Evolutionary conservation across 2,113 vertebrate species (phyloP).

Genomic region (Rhinoptilus africanus): DNA sequence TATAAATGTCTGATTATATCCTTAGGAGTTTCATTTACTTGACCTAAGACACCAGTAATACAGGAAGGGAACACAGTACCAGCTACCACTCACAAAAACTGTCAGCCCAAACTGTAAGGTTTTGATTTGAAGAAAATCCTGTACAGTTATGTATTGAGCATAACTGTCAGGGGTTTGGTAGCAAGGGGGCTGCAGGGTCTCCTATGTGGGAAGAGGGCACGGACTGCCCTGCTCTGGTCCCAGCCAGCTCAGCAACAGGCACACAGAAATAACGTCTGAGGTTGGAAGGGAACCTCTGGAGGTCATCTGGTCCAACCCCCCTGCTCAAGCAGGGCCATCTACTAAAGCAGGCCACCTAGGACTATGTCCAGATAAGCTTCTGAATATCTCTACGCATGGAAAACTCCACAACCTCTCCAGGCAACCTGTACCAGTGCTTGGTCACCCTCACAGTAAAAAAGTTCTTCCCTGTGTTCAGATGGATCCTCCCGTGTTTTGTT

Average conservation of each 20-base stretch:
- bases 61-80: neutral
- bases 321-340: neutral
- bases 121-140: neutral
- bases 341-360: neutral
- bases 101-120: neutral
- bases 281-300: neutral
- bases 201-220: neutral
- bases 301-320: neutral
- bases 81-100: neutral
- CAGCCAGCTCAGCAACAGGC: neutral
- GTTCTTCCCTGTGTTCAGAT: neutral
- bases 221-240: neutral
- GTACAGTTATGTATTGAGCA: fast-evolving
- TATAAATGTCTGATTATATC: neutral
- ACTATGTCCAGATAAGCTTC: neutral
- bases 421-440: neutral
- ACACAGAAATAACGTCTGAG: neutral
- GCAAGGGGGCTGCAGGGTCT: neutral
- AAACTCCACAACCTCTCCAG: neutral
- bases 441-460: neutral
- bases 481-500: neutral
- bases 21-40: neutral
- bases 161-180: neutral
- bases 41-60: neutral
- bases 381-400: neutral